These are phyloP conservation scores for Chromis chromis DNA, from an alignment of 2,797 vertebrate genomes.

Conservation along the genomic window DNA sequence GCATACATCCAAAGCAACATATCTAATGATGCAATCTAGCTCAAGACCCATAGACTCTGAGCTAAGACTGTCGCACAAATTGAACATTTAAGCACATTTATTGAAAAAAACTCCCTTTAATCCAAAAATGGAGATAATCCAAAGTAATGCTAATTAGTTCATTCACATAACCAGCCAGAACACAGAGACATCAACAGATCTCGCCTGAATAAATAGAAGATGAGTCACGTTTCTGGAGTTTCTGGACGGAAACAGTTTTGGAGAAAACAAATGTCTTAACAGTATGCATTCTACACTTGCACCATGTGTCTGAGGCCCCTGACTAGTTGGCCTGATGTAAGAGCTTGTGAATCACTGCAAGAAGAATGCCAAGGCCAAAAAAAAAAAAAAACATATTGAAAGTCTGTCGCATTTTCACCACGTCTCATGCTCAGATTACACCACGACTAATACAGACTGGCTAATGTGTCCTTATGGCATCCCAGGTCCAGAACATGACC, in stretches of 20 bases:
- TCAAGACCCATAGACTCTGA: conserved; percentile 40
- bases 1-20: conserved; percentile 37
- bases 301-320: conserved; percentile 64
- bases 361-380: conserved; percentile 28
- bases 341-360: conserved; percentile 55
- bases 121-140: conserved; percentile 2
- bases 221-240: conserved; percentile 27
- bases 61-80: conserved; percentile 11
- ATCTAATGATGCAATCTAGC: conserved; percentile 67
- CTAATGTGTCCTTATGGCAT: conserved; percentile 18
- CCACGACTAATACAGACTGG: not conserved
- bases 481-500: conserved; percentile 99
- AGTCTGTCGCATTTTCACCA: conserved; percentile 44
- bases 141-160: conserved; percentile 13
- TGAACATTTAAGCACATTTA: conserved; percentile 21
- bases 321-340: conserved; percentile 64
- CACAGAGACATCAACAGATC: conserved; percentile 16
- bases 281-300: conserved; percentile 61
- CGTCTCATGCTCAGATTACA: conserved; percentile 15
- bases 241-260: conserved; percentile 25
- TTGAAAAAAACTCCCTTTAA: not conserved
- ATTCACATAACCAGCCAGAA: conserved; percentile 12
- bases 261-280: conserved; percentile 65
- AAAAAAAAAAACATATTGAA: conserved; percentile 47
- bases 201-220: conserved; percentile 15